A percentile compares a stretch with the other conserved stretches of the same genome.
These are phyloP conservation scores for Eubasilissa splendida DNA, from an alignment of 2,888 invertebrate genomes.

Conservation along the genomic window DNA sequence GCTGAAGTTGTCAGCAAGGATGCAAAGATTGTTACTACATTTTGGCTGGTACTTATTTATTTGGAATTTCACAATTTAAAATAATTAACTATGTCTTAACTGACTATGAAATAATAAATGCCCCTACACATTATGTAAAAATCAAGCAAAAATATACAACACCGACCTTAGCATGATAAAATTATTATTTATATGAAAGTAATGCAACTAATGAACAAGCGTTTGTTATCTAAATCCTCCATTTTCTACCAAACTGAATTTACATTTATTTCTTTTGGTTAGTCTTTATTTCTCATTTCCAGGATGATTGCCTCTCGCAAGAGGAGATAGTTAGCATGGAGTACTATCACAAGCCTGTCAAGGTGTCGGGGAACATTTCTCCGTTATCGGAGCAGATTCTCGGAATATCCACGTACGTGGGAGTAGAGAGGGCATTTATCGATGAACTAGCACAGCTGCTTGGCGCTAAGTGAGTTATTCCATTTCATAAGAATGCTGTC, in stretches of 20 bases:
- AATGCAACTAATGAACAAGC: too few species aligned
- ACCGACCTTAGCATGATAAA: too few species aligned
- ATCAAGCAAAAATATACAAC: too few species aligned
- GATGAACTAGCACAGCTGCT: conserved; percentile 79
- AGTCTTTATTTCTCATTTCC: conserved; percentile 51
- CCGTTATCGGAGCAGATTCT: conserved; percentile 80
- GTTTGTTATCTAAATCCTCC: too few species aligned
- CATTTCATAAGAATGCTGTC: too few species aligned
- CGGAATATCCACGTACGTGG: conserved; percentile 84
- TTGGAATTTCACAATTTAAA: neutral
- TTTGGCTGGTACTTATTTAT: conserved; percentile 76
- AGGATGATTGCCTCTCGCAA: conserved; percentile 79
- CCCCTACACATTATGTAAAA: too few species aligned
- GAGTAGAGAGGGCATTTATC: conserved; percentile 82
- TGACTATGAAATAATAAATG: too few species aligned
- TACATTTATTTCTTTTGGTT: too few species aligned
- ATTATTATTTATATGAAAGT: too few species aligned
- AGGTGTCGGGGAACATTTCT: conserved; percentile 65
- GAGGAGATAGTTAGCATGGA: conserved; percentile 74
- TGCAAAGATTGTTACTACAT: conserved; percentile 79
- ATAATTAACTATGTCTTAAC: too few species aligned
- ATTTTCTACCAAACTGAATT: too few species aligned
- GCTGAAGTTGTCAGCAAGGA: conserved; percentile 66
- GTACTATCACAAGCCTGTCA: conserved; percentile 83
- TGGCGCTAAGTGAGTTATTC: conserved; percentile 78